Percentiles rank a stretch among this genome's conserved stretches.
These are phyloP conservation scores for Drosophila aff. DNA, from an alignment of 1,140 invertebrate genomes.

Conservation along the genomic window DNA sequence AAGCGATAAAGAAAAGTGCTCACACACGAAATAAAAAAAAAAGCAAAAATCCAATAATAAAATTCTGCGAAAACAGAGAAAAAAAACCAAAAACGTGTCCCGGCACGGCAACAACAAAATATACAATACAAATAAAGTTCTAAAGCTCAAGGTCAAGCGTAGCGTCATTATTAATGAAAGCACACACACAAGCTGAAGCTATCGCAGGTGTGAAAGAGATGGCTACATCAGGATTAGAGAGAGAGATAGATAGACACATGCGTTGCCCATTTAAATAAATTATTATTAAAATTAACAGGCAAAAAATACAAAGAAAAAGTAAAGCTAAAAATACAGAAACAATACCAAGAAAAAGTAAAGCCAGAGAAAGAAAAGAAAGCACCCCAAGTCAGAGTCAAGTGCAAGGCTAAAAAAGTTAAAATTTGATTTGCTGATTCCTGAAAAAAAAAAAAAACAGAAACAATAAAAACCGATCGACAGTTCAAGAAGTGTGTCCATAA, in stretches of 20 bases:
- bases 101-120: conserved; percentile 52
- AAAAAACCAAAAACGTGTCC: conserved; percentile 61
- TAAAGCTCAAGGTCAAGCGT: conserved; percentile 80
- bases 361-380: neutral
- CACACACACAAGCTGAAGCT: conserved; percentile 26
- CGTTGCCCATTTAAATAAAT: conserved; percentile 77
- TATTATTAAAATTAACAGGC: conserved; percentile 46
- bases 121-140: conserved; percentile 52
- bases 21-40: neutral
- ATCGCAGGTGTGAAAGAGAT: conserved; percentile 11
- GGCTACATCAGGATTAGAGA: conserved; percentile 3
- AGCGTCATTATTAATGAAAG: conserved; percentile 81
- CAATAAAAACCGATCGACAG: conserved; percentile 47
- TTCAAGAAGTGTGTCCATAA: conserved; percentile 39
- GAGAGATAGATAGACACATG: conserved; percentile 44
- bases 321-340: neutral
- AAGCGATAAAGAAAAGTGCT: conserved; percentile 16
- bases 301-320: conserved; percentile 10
- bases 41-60: conserved; percentile 14
- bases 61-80: conserved; percentile 39
- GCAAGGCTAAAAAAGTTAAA: conserved; percentile 61
- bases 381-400: conserved; percentile 67
- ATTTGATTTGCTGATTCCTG: conserved; percentile 23
- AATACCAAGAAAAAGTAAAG: neutral
- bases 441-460: neutral